phyloP scores from a whole-genome alignment of 1,140 invertebrate genomes.

The Rhopalosiphum maidis region DNA sequence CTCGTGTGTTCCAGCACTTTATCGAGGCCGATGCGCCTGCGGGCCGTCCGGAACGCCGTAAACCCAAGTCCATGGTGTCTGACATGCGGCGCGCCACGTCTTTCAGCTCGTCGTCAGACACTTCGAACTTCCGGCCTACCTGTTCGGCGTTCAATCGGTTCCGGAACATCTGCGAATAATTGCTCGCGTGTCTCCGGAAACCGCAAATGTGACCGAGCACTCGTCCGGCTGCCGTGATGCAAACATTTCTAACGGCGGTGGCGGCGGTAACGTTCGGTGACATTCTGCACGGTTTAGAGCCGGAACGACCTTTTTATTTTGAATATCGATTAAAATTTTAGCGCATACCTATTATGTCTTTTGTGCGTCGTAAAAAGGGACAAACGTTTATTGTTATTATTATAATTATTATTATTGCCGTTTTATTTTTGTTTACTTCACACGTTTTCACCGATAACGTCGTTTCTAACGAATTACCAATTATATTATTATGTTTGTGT shows the following conservation, averaged over 20 bases:
- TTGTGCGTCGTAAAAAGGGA: no score
- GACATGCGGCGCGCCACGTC: neutral
- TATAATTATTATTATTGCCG: neutral
- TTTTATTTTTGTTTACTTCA: neutral
- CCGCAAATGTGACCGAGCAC: neutral
- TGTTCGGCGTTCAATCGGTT: neutral
- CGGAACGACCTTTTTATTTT: neutral
- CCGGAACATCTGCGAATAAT: neutral
- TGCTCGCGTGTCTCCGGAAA: neutral
- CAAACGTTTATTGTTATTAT: neutral
- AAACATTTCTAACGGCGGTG: rapidly evolving
- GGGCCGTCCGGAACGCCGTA: neutral
- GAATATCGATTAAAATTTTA: neutral
- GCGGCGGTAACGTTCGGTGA: neutral
- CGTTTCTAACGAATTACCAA: neutral
- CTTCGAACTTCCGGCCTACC: neutral
- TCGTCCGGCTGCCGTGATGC: no score
- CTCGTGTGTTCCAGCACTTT: neutral
- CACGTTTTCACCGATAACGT: neutral
- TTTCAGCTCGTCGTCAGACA: neutral
- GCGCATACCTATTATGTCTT: no score
- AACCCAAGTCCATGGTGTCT: neutral
- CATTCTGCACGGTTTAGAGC: neutral
- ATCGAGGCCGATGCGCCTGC: neutral
- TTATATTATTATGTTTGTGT: neutral